Percentiles rank a stretch among this genome's conserved stretches.
phyloP scores from a whole-genome alignment of 1,140 invertebrate species.

The Drosophila sturtevanti region DNA sequence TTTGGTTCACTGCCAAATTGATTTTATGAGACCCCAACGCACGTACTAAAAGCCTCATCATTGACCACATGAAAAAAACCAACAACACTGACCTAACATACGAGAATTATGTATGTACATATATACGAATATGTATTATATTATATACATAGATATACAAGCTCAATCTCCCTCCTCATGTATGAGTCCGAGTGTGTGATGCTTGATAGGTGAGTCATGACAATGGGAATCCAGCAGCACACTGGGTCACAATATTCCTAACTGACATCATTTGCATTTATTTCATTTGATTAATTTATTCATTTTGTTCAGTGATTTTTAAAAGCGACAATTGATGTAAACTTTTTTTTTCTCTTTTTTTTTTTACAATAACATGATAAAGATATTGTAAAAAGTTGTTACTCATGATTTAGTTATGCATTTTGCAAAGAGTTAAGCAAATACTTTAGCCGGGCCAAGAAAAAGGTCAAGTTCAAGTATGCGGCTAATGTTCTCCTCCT shows the following conservation, averaged over 20 bases:
- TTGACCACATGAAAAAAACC: conserved; percentile 1
- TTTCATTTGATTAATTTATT: conserved; percentile 7
- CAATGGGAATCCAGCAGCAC: background rate
- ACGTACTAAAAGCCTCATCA: conserved; percentile 2
- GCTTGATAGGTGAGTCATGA: background rate
- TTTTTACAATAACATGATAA: background rate
- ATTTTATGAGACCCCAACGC: conserved; percentile 6
- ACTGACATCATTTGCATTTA: conserved; percentile 14
- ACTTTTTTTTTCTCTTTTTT: too few species aligned
- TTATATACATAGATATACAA: conserved; percentile 1
- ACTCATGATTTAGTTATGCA: conserved; percentile 20
- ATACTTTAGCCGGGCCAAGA: background rate
- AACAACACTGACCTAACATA: conserved; percentile 26
- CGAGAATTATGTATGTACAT: background rate
- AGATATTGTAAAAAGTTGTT: background rate
- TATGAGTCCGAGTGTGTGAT: too few species aligned
- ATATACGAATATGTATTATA: background rate
- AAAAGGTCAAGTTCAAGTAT: conserved; percentile 60
- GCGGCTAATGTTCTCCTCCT: conserved; percentile 19
- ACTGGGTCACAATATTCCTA: conserved; percentile 3
- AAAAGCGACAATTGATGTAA: background rate
- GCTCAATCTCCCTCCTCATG: background rate
- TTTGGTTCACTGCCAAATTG: conserved; percentile 14
- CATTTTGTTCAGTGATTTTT: background rate
- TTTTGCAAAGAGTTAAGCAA: conserved; percentile 25